These are phyloP conservation scores for Engraulis encrasicolus DNA, from an alignment of 2,113 vertebrate genomes.

Conservation along the genomic window DNA sequence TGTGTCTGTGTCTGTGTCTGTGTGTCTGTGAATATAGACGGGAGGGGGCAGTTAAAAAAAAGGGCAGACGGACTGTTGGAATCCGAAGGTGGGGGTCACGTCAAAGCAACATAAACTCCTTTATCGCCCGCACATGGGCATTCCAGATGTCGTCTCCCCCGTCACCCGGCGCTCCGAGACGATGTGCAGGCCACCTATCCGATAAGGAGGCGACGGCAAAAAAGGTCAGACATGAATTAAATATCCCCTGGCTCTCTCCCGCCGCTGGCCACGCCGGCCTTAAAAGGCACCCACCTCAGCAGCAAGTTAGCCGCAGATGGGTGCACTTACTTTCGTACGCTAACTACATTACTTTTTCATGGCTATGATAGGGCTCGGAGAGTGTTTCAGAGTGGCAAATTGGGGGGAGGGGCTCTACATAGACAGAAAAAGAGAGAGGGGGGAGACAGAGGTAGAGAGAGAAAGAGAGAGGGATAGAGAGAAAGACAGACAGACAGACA, in stretches of 20 bases:
- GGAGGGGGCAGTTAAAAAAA: neutral
- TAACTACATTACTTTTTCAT: conserved; percentile 53
- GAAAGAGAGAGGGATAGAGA: no score
- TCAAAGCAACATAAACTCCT: conserved; percentile 49
- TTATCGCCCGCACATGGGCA: conserved; percentile 51
- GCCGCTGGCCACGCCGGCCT: conserved; percentile 39
- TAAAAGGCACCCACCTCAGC: conserved; percentile 43
- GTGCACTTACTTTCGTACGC: conserved; percentile 48
- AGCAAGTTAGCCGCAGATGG: conserved; percentile 42
- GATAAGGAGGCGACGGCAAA: conserved; percentile 50
- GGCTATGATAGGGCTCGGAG: conserved; percentile 39
- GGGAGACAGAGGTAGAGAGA: no score
- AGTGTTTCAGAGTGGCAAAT: conserved; percentile 23
- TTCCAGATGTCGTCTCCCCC: conserved; percentile 40
- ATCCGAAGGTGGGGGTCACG: conserved; percentile 49
- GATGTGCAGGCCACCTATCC: conserved; percentile 55
- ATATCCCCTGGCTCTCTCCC: conserved; percentile 47
- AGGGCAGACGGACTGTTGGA: conserved; percentile 34
- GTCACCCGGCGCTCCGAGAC: conserved; percentile 39
- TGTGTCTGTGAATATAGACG: conserved; percentile 29
- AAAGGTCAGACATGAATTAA: conserved; percentile 71
- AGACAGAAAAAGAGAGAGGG: no score
- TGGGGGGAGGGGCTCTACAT: neutral
- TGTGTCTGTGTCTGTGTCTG: conserved; percentile 37
- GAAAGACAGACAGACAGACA: no score